Evolutionary conservation across 64 coral and sea anemone genomes (phyloP), one percentile per base, ranked within the genome.

Genomic region (Catalaphyllia jardinei): DNA sequence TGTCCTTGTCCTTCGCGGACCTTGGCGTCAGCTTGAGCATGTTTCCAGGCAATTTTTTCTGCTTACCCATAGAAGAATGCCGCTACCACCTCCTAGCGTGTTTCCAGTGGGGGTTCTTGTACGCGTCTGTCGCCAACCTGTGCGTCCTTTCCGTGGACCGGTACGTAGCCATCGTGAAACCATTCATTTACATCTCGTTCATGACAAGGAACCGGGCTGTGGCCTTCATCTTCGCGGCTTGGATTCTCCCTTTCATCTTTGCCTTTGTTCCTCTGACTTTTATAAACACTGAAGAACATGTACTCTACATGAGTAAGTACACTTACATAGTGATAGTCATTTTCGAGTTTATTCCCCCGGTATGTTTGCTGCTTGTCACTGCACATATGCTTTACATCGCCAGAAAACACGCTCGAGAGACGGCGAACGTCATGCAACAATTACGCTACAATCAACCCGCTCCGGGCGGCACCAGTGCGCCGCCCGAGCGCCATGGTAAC

Each of bases 81-180:
- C 60, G 42, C 2, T 19, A 1, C 8, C 20, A 16, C 67, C 25
- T 61, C 2, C 61, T 83, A 0, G 80, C 15, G 1, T 19, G 2
- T 55, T 83, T 67, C 24, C 80, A 83, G 61, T 83, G 60, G 80
- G 80, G 35, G 38, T 83, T 83, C 31, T 10, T 83, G 30, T 67
- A 16, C 33, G 60, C 80, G 1, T 83, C 80, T 42, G 80, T 83
- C 8, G 15, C 62, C 8, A 83, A 83, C 61, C 22, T 83, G 24
- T 83, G 61, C 61, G 13, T 4, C 19, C 38, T 83, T 4, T 49
- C 60, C 39, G 5, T 83, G 60, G 80, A 83, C 24, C 80, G 80
- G 18, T 83, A 83, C 29, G 11, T 83, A 18, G 80, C 80, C 1
- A 65, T 83, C 17, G 61, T 67, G 10, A 83, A 83, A 49, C 80